Base-by-base conservation (phyloP, 2,888 invertebrate species). In the Baccha elongata region DNA sequence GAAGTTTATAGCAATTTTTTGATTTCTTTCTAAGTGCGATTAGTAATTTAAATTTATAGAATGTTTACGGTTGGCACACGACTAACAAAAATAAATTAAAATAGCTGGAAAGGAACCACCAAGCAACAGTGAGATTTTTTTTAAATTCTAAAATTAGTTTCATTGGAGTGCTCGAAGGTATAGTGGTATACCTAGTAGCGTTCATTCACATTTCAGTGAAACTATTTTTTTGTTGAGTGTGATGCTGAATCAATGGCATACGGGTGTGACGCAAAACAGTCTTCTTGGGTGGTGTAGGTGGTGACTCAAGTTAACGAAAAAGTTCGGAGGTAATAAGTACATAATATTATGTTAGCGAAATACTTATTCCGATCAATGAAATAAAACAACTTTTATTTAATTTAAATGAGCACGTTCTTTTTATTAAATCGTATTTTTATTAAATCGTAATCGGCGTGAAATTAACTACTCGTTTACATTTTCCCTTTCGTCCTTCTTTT, bases 211-310 rank as follows among this genome's bases (percentile, higher is more conserved):
- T 50, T 19, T n/a, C n/a, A n/a, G n/a, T 1, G 15, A 21, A n/a
- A 46, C 8, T 52, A 44, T 23, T n/a, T 60, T 8, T 3, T 11
- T 17, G 8, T 3, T 19, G n/a, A 8, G 19, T 8, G 15, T 13
- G 29, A 5, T 46, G 5, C 3, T 15, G 19, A 10, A 62, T 11
- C 46, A 42, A 53, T 13, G 37, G 17, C 15, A 64, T 23, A 46
- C 75, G 80, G 80, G 75, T 71, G 26, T 75, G 75, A 81, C 69
- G 69, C 3, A 58, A 69, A 65, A 71, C 23, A 55, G 3, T 52
- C 35, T 17, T 53, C 17, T 32, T 6, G 7, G 13, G 44, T 44
- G 19, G 13, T 35, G n/a, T 23, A 4, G 23, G 3, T 23, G 3
- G 3, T 53, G 19, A n/a, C 1, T 37, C 21, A 15, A 37, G 35